Conservation (phyloP, 2,113 vertebrate species). For the Microcebus tavaratra region DNA sequence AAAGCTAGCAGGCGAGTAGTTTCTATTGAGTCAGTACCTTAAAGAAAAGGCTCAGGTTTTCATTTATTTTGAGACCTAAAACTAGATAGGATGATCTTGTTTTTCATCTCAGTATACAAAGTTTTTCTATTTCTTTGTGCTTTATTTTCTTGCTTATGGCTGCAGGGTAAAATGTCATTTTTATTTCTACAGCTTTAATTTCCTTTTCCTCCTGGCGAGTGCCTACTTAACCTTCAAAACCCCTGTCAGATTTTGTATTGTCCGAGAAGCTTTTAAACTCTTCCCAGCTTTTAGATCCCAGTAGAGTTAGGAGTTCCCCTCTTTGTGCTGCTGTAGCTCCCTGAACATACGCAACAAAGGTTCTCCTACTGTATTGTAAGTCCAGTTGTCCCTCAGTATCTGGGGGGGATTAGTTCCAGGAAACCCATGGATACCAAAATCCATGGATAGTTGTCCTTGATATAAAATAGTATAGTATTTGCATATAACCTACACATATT, state of each 20-base stretch:
- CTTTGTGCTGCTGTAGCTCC: background rate
- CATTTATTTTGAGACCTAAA: slow-evolving; percentile 20
- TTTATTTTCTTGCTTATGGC: slow-evolving; percentile 20
- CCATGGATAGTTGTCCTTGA: background rate
- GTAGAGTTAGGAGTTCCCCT: background rate
- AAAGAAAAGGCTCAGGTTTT: background rate
- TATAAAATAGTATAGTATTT: background rate
- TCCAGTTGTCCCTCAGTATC: background rate
- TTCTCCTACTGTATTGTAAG: background rate
- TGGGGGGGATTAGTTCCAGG: background rate
- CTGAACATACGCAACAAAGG: background rate
- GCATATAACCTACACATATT: background rate
- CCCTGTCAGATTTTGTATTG: background rate
- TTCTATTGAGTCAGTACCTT: background rate
- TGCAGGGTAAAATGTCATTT: background rate
- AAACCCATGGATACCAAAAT: background rate
- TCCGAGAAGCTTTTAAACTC: background rate
- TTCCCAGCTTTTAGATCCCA: background rate
- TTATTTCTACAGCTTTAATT: background rate
- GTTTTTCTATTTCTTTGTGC: background rate
- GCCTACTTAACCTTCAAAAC: background rate
- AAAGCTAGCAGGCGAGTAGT: background rate
- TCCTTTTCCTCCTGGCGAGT: background rate
- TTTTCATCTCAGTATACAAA: background rate
- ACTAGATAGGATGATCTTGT: background rate